phyloP scores from a whole-genome alignment of 2,797 vertebrate species.

The Lindbergichthys nudifrons region DNA sequence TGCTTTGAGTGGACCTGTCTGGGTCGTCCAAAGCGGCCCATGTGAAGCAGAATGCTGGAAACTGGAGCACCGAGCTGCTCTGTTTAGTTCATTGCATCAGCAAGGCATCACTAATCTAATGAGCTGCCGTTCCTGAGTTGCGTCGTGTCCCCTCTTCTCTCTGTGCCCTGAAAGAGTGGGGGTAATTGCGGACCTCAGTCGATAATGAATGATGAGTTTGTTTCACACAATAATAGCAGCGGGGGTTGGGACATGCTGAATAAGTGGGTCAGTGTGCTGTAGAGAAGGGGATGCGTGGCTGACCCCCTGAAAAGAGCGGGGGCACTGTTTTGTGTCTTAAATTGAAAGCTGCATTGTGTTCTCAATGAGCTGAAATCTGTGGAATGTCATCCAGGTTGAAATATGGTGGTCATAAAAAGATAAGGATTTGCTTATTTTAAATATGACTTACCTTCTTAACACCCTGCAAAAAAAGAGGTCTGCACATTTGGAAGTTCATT shows the following conservation, averaged over 20 bases:
- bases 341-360: conserved; percentile 74
- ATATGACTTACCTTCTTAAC: neutral
- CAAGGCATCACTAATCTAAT: conserved; percentile 86
- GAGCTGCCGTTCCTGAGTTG: conserved; percentile 75
- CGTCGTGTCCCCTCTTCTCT: conserved; percentile 63
- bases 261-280: conserved; percentile 86
- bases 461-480: conserved; percentile 29
- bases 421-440: conserved; percentile 30
- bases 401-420: conserved; percentile 19
- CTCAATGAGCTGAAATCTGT: conserved; percentile 63
- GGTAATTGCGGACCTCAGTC: conserved; percentile 85
- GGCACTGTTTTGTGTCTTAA: conserved; percentile 74
- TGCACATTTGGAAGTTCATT: conserved; percentile 40
- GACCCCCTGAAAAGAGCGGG: conserved; percentile 64
- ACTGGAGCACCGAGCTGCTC: conserved; percentile 79
- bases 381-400: conserved; percentile 64
- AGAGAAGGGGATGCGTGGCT: conserved; percentile 72
- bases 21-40: conserved; percentile 60
- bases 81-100: conserved; percentile 84
- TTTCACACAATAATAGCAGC: conserved; percentile 87
- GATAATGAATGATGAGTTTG: conserved; percentile 90
- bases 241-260: conserved; percentile 80
- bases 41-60: conserved; percentile 79
- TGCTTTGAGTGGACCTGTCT: conserved; percentile 46
- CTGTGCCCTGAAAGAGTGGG: conserved; percentile 67